A percentile compares a stretch with the other conserved stretches of the same genome.
Conservation (phyloP, 2,113 vertebrate species). For the Equus quagga region DNA sequence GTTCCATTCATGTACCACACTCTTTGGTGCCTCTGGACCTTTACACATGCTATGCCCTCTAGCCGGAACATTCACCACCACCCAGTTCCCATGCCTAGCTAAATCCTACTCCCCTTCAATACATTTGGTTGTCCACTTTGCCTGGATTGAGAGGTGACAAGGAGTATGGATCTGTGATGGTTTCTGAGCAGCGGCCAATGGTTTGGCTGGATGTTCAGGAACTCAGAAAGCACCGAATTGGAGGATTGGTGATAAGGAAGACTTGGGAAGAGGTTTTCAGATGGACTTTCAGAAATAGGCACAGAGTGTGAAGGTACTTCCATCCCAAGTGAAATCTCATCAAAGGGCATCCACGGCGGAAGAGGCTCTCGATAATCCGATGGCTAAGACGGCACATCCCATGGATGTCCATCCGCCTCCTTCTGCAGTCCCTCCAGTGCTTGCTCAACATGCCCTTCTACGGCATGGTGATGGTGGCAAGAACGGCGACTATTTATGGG, state of each 20-base stretch:
- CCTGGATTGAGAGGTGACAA: not conserved
- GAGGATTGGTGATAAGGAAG: not conserved
- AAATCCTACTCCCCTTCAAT: not conserved
- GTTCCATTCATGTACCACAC: not conserved
- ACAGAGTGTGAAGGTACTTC: not conserved
- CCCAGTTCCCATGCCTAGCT: not conserved
- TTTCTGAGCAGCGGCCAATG: not conserved
- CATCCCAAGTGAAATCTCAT: not conserved
- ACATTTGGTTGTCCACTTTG: not conserved
- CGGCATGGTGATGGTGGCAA: not conserved
- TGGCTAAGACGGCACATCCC: not conserved
- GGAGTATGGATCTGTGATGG: not conserved
- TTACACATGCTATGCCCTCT: not conserved
- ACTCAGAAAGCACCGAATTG: not conserved
- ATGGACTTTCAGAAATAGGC: not conserved
- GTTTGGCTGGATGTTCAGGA: not conserved
- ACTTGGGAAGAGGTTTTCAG: not conserved
- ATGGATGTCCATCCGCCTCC: not conserved
- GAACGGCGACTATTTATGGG: not conserved
- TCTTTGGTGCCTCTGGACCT: not conserved
- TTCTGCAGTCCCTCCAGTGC: too few relatives aligned
- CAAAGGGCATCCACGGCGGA: not conserved
- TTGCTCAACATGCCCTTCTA: not conserved
- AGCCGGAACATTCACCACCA: not conserved
- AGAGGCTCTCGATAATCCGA: not conserved